These are phyloP conservation scores for Crossoptilon crossoptilon DNA, from an alignment of 2,797 vertebrate species.

Conservation along the genomic window DNA sequence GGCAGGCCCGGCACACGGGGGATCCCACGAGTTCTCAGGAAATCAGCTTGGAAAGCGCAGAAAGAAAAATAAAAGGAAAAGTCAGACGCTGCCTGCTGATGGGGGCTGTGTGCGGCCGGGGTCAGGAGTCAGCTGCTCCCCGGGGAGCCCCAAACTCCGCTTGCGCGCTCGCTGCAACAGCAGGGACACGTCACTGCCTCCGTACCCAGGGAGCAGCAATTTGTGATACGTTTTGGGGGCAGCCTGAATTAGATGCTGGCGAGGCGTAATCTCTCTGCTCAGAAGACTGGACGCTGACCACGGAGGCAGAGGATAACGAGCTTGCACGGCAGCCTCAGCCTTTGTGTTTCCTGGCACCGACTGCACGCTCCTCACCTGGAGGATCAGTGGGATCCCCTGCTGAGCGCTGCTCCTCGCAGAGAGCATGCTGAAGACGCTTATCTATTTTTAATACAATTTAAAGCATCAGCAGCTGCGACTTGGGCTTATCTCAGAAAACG, in stretches of 20 bases:
- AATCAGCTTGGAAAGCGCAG: neutral
- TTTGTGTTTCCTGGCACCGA: neutral
- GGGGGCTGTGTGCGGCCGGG: rapidly evolving
- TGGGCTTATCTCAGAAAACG: neutral
- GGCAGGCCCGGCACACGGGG: neutral
- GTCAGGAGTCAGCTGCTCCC: neutral
- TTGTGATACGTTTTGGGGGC: rapidly evolving
- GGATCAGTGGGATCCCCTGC: neutral
- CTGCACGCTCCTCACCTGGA: neutral
- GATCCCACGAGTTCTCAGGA: neutral
- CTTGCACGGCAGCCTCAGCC: neutral
- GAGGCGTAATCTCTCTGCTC: neutral
- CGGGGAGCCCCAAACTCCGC: neutral
- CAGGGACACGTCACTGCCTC: neutral
- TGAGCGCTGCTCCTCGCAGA: neutral
- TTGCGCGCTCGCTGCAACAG: rapidly evolving
- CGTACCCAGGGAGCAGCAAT: rapidly evolving
- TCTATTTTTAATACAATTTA: neutral
- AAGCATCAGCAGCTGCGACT: neutral
- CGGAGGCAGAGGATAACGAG: neutral
- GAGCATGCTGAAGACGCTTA: neutral
- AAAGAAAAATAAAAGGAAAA: neutral
- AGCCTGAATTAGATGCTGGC: neutral
- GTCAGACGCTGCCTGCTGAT: neutral
- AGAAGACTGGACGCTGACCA: neutral